phyloP scores from a whole-genome alignment of 1,140 invertebrate genomes.

The Rhynchophorus ferrugineus region DNA sequence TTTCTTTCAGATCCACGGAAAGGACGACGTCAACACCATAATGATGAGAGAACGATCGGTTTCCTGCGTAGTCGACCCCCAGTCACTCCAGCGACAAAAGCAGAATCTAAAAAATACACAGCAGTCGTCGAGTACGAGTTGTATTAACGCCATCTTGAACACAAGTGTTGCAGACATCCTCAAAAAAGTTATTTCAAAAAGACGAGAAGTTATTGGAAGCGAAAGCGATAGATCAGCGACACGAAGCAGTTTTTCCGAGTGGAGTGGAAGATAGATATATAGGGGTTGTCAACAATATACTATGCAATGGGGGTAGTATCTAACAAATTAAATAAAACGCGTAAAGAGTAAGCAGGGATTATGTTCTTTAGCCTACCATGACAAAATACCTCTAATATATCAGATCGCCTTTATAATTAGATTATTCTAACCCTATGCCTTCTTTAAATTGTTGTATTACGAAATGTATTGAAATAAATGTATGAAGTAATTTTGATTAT shows the following conservation, averaged over 20 bases:
- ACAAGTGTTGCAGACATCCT: slow-evolving; percentile 38
- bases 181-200: slow-evolving; percentile 37
- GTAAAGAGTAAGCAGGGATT: too few relatives aligned
- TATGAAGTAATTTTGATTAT: too few relatives aligned
- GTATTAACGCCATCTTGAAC: slow-evolving; percentile 37
- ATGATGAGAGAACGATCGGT: slow-evolving; percentile 26
- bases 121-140: slow-evolving; percentile 36
- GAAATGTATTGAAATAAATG: too few relatives aligned
- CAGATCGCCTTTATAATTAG: too few relatives aligned
- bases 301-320: too few relatives aligned
- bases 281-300: neutral
- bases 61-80: slow-evolving; percentile 28
- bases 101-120: slow-evolving; percentile 24
- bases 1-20: slow-evolving; percentile 1
- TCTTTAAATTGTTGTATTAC: too few relatives aligned
- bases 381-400: too few relatives aligned
- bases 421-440: too few relatives aligned
- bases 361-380: too few relatives aligned
- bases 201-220: slow-evolving; percentile 29
- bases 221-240: slow-evolving; percentile 25
- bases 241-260: slow-evolving; percentile 33
- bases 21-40: too few relatives aligned
- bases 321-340: too few relatives aligned
- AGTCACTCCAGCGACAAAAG: slow-evolving; percentile 29
- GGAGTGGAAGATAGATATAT: slow-evolving; percentile 16